Conservation (phyloP, 1,140 invertebrate genomes). For the Aplysia californica region DNA sequence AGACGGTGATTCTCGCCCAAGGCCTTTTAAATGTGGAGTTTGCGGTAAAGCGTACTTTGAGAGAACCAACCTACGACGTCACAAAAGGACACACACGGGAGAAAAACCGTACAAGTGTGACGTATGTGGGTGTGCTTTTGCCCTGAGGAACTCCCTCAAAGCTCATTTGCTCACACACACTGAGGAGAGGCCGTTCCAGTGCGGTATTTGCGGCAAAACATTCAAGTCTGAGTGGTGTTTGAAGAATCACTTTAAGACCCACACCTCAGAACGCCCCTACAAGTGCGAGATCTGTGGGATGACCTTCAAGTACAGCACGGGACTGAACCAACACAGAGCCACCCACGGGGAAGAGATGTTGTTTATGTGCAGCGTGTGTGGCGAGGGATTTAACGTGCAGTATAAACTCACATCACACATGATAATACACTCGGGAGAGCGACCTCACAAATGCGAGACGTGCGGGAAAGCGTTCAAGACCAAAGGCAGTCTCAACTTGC, state of each 20-base stretch:
- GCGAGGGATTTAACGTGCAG: conserved; percentile 52
- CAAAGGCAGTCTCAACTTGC: conserved; percentile 74
- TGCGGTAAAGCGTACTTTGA: too few relatives aligned
- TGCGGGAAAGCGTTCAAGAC: conserved; percentile 36
- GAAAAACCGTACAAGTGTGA: too few relatives aligned
- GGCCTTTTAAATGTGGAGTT: too few relatives aligned
- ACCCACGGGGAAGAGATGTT: conserved; percentile 85
- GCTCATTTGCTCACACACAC: too few relatives aligned
- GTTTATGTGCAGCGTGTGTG: conserved; percentile 88
- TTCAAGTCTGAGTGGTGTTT: neutral
- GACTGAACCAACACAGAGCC: conserved; percentile 78
- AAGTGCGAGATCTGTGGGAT: conserved; percentile 23
- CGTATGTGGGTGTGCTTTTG: too few relatives aligned
- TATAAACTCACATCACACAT: neutral
- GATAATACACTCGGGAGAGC: conserved; percentile 21
- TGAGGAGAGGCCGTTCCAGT: neutral
- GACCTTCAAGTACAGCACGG: conserved; percentile 82
- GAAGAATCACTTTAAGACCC: neutral
- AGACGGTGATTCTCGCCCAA: too few relatives aligned
- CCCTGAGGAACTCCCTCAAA: too few relatives aligned
- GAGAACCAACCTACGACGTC: too few relatives aligned
- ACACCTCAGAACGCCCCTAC: neutral
- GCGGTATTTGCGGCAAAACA: neutral
- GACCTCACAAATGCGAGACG: conserved; percentile 29
- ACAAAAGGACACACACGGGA: too few relatives aligned